phyloP scores from a whole-genome alignment of 2,888 invertebrate species.

The Scelioninae gen. 1 region DNA sequence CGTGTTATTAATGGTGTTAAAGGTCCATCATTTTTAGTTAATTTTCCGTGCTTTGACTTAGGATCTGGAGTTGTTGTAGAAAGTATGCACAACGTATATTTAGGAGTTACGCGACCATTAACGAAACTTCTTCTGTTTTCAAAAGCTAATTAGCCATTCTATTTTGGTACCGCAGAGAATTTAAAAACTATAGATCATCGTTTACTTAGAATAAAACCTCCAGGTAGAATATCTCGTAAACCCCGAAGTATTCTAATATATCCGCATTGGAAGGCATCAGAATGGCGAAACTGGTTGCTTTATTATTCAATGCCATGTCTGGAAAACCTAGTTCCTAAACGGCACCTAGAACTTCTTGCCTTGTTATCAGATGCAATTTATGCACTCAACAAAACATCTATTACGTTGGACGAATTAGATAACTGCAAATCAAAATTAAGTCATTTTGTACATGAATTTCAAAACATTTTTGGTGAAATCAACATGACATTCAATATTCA shows the following conservation, averaged over 20 bases:
- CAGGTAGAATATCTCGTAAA: constrained; percentile 46
- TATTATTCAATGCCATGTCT: constrained; percentile 47
- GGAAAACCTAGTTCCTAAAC: constrained; percentile 4
- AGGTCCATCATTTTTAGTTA: constrained; percentile 25
- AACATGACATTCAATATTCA: constrained; percentile 28
- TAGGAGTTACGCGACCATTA: neutral
- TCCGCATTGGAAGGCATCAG: constrained; percentile 61
- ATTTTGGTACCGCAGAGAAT: constrained; percentile 32
- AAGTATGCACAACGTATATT: constrained; percentile 12
- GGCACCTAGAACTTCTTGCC: neutral
- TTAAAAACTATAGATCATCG: constrained; percentile 47
- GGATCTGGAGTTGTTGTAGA: neutral
- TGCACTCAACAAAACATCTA: constrained; percentile 10
- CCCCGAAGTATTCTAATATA: constrained; percentile 45
- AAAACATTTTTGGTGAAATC: constrained; percentile 11
- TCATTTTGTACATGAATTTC: neutral
- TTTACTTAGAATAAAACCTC: constrained; percentile 46
- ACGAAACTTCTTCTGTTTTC: constrained; percentile 10
- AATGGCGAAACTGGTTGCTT: constrained; percentile 65
- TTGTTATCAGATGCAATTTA: constrained; percentile 20
- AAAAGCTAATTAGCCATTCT: neutral
- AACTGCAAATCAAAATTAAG: neutral
- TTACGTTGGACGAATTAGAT: constrained; percentile 5
- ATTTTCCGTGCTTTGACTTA: constrained; percentile 2
- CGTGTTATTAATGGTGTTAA: neutral